phyloP scores from a whole-genome alignment of 2,113 vertebrate species.

The human (Homo sapiens) region GRCh38 chr15:87494001-87494500 shows the following conservation, averaged over 20 bases:
- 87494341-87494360: background rate
- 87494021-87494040: background rate
- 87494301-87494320: background rate
- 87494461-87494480: background rate
- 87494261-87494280: background rate
- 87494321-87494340: background rate
- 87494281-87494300: background rate
- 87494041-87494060: background rate
- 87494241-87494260: background rate
- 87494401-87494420: background rate
- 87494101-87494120: rapidly evolving
- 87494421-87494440: background rate
- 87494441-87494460: conserved; percentile 20
- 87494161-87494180: rapidly evolving
- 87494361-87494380: background rate
- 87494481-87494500: background rate
- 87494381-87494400: background rate
- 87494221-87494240: background rate
- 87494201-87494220: background rate
- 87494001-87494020: background rate
- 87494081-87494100: background rate
- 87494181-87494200: background rate
- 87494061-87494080: background rate
- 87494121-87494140: background rate
- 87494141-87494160: background rate